phyloP scores from a whole-genome alignment of 2,113 vertebrate genomes.

The Percina caprodes region DNA sequence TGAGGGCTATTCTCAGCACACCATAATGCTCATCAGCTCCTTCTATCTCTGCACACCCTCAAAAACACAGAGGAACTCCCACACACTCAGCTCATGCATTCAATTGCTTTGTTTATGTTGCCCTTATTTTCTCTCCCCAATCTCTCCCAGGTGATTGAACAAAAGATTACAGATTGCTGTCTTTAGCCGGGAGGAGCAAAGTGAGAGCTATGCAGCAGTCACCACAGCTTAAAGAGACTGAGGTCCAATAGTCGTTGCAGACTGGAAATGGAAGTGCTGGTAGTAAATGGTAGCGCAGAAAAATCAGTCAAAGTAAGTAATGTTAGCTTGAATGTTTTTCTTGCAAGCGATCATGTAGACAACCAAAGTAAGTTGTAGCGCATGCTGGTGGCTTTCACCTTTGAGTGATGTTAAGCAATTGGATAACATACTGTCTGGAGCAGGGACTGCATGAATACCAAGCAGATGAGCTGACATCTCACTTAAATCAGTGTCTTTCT shows the following conservation, averaged over 20 bases:
- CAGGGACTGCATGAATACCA: slow-evolving; percentile 51
- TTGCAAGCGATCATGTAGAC: slow-evolving; percentile 13
- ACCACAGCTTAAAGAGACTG: slow-evolving; percentile 28
- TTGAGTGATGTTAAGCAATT: slow-evolving; percentile 48
- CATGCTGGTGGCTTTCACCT: slow-evolving; percentile 26
- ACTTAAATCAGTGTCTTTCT: slow-evolving; percentile 52
- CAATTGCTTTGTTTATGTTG: slow-evolving; percentile 41
- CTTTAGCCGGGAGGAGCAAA: slow-evolving; percentile 53
- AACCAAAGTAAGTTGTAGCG: slow-evolving; percentile 10
- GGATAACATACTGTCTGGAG: slow-evolving; percentile 40
- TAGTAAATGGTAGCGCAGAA: not conserved
- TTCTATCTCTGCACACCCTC: slow-evolving; percentile 27
- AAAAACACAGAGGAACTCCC: slow-evolving; percentile 18
- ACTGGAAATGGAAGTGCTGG: slow-evolving; percentile 12
- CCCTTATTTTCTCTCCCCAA: slow-evolving; percentile 20
- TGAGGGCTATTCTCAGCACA: slow-evolving; percentile 54
- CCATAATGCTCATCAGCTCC: slow-evolving; percentile 38
- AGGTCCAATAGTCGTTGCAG: slow-evolving; percentile 16
- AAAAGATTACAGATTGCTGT: slow-evolving; percentile 70
- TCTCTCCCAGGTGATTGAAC: slow-evolving; percentile 68
- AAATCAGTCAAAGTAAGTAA: slow-evolving; percentile 1
- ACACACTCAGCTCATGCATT: slow-evolving; percentile 41
- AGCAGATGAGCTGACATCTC: slow-evolving; percentile 55
- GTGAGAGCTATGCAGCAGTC: slow-evolving; percentile 53
- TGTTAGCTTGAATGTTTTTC: not conserved